Evolutionary conservation across 1,140 invertebrate species (phyloP), one percentile per base, ranked within the genome.

Genomic region (Drosophila takahashii): DNA sequence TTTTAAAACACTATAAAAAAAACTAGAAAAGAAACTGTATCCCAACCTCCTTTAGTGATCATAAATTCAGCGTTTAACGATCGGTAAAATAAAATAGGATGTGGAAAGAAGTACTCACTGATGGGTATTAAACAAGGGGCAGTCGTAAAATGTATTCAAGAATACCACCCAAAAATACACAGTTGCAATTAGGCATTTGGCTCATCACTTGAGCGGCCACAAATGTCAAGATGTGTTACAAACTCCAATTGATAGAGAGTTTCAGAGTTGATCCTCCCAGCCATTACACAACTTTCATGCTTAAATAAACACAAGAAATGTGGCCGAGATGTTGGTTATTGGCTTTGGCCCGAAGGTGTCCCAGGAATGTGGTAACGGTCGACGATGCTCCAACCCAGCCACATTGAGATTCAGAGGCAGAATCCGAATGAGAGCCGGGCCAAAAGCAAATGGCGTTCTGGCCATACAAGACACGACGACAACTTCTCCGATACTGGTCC

Each of bases 301-400:
- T 62, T 80, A 67, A 67, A 77, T 60, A 77, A 73, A 80, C 66
- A 72, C 58, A 44, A 60, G 61, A 76, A 75, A 70, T 62, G 78
- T 78, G 67, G 72, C 45, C 45, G 47, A 76, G 62, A 62, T 64
- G 52, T 22, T 29, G 53, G 52, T 16, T 29, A 48, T 42, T 45
- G 13, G 29, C 52, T 64, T 27, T 64, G 74, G 60, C 78, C 57
- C 29, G 34, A 67, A 81, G 83, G 79, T 67, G 81, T 76, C 60
- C 70, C 79, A 83, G 75, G 81, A 86, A 86, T 86, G 81, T 66
- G 61, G 78, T 87, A 86, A 86, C 81, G 79, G 81, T 86, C 59
- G 77, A 29, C 59, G 45, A 60, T 57, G 69, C 56, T 44, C 45
- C 52, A 39, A 39, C 34, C 8, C 41, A 57, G 16, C 37, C 39